Evolutionary conservation across 2,797 vertebrate genomes (phyloP).

Genomic region (Coilia nasus): DNA sequence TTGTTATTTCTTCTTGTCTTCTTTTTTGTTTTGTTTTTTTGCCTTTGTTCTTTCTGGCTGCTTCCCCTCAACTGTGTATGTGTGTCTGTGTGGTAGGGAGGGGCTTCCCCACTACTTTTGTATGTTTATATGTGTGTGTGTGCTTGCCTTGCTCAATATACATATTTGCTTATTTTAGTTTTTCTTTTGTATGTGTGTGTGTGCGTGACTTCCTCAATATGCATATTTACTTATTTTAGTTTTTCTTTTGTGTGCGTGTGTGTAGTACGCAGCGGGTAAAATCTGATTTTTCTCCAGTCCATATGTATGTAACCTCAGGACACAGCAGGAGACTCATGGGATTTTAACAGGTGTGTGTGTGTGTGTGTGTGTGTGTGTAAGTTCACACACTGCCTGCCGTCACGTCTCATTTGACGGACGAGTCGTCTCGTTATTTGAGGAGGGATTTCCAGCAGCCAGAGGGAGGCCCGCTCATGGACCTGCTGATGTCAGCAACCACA

Average conservation of each 20-base stretch:
- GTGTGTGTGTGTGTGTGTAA: constrained; percentile 16
- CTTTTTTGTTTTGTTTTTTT: background rate
- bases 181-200: background rate
- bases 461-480: background rate
- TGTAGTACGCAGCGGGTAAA: background rate
- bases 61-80: no score
- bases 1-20: background rate
- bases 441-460: constrained; percentile 12
- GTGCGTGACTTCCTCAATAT: background rate
- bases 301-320: constrained; percentile 17
- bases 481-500: constrained; percentile 25
- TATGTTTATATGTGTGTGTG: background rate
- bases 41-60: background rate
- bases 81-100: no score
- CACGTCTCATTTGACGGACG: constrained; percentile 34
- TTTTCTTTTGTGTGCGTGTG: background rate
- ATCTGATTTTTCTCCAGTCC: background rate
- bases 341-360: constrained; percentile 4
- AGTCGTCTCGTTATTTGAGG: constrained; percentile 40
- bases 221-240: background rate
- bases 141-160: background rate
- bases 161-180: background rate
- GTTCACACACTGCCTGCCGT: constrained; percentile 25
- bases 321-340: background rate
- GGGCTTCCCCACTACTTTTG: no score